Conservation (phyloP, 2,797 vertebrate genomes). For the Cirrhinus mrigala region DNA sequence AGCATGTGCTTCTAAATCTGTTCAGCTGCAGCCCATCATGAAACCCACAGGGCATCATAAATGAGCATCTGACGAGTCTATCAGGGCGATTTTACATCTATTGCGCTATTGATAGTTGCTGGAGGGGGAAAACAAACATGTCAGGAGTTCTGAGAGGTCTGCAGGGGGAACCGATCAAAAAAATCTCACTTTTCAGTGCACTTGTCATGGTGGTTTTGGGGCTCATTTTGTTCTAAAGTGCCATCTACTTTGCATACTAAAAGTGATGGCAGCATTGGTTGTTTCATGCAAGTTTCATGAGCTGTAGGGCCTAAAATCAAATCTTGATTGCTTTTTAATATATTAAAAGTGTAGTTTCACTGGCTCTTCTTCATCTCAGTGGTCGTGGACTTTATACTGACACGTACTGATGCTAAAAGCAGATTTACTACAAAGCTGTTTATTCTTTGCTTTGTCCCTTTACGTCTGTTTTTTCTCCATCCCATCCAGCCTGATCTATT, state of each 20-base stretch:
- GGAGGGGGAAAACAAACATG: conserved; percentile 23
- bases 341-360: neutral
- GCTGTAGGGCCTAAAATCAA: neutral
- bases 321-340: neutral
- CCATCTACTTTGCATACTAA: neutral
- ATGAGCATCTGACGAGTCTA: conserved; percentile 6
- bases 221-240: conserved; percentile 1
- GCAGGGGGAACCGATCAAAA: neutral
- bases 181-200: neutral
- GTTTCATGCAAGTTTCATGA: neutral
- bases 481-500: neutral
- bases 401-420: neutral
- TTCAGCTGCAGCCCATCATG: conserved; percentile 15
- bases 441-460: neutral
- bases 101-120: conserved; percentile 15
- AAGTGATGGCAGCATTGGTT: neutral
- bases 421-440: neutral
- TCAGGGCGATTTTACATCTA: conserved; percentile 17
- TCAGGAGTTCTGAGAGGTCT: neutral
- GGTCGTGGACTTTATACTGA: neutral
- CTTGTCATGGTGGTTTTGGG: neutral
- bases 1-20: conserved; percentile 14
- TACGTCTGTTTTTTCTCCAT: neutral
- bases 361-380: neutral
- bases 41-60: conserved; percentile 5